A percentile compares a stretch with the other conserved stretches of the same genome.
Conservation (phyloP, 2,888 invertebrate species). For the Drosophila glabriapex region DNA sequence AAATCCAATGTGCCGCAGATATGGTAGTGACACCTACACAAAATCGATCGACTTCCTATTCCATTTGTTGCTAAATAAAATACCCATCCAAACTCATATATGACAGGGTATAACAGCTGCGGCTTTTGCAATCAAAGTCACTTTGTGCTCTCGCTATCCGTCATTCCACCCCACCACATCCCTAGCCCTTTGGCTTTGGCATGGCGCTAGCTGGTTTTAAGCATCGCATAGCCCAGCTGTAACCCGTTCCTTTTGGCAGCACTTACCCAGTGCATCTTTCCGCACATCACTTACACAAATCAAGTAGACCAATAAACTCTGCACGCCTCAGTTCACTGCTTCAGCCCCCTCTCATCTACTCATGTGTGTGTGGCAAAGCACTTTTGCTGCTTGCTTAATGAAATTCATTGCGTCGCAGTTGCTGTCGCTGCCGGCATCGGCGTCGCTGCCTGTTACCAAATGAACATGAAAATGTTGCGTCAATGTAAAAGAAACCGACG, state of each 20-base stretch:
- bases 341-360: neutral
- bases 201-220: neutral
- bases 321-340: conserved; percentile 2
- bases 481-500: conserved; percentile 37
- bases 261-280: conserved; percentile 39
- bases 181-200: too few species aligned
- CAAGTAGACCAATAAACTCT: conserved; percentile 70
- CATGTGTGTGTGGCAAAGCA: conserved; percentile 44
- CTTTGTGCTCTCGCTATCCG: conserved; percentile 34
- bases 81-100: neutral
- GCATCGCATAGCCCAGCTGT: conserved; percentile 3
- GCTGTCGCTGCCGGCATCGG: conserved; percentile 17
- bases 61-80: neutral
- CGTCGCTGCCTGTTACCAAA: conserved; percentile 59
- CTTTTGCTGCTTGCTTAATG: conserved; percentile 72
- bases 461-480: conserved; percentile 71
- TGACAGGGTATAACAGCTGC: conserved; percentile 46
- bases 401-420: conserved; percentile 67
- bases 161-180: neutral
- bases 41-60: neutral
- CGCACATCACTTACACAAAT: conserved; percentile 72
- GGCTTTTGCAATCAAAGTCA: conserved; percentile 74
- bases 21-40: neutral
- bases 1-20: neutral
- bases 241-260: conserved; percentile 18